Evolutionary conservation across 2,113 vertebrate genomes (phyloP), one percentile per base, ranked within the genome.

Genomic region (Notothenia coriiceps): DNA sequence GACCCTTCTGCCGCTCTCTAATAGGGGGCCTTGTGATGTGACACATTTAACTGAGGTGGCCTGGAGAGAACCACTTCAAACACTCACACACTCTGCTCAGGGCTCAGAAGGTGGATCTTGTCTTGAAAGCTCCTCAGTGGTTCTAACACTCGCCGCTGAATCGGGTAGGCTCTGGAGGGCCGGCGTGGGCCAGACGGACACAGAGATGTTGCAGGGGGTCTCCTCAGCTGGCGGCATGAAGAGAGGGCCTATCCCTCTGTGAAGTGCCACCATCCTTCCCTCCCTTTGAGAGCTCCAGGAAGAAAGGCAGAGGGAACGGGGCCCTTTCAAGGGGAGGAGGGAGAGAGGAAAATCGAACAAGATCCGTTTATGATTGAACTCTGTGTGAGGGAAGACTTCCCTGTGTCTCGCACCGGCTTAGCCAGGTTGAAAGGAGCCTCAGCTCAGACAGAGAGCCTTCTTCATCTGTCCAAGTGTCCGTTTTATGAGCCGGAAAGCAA

Each of bases 21-120:
- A 93, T 90, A 91, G 87, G 91, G 89, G 83, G 76, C 77, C 79
- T 84, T 92, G 85, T 89, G 93, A 94, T 93, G 93, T 91, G 90
- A 90, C 90, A 72, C 88, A 88, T 91, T 94, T 93, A 90, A 93
- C 88, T 47, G 85, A 85, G 86, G 85, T 91, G 86, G 91, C 88
- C 90, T 63, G 84, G 89, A 80, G 87, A 87, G 92, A 91, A 74
- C 59, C 5, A 93, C 94, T 93, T 95, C 83, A 96, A 94, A 94
- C 49, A n/a, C 61, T 49, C 49, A 72, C 77, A 77, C 62, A 62
- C 71, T 33, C 18, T 0, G 43, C 80, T 61, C 63, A 89, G 76
- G 57, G 86, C 84, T 91, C 89, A 92, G 89, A 93, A 90, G 88
- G 93, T 91, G 91, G 92, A 94, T 95, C 94, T 95, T 84, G 89